Evolutionary conservation across 2,797 vertebrate species (phyloP).

Genomic region (Hypotaenidia okinawae): DNA sequence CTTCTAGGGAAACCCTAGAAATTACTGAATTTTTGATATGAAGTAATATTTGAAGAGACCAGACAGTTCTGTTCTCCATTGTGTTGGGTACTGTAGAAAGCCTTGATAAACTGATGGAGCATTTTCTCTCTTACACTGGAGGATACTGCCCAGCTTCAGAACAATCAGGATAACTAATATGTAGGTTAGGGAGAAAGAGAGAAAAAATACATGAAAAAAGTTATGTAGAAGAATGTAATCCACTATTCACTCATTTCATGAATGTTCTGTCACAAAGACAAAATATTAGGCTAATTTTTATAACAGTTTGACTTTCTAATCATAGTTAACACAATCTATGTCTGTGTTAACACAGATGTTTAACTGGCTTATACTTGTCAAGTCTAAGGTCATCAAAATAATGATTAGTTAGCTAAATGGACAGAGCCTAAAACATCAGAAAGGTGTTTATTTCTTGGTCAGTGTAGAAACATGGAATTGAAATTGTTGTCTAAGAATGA

Average conservation of each 20-base stretch:
- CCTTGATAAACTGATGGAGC: not conserved
- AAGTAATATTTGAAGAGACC: not conserved
- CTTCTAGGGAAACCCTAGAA: not conserved
- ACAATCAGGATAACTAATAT: not conserved
- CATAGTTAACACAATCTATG: not conserved
- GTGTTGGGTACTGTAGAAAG: not conserved
- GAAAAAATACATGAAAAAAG: not conserved
- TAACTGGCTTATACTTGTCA: not conserved
- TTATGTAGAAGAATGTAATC: not conserved
- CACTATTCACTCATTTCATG: not conserved
- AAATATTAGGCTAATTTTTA: not conserved
- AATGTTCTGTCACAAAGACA: not conserved
- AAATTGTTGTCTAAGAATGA: not conserved
- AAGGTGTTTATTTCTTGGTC: not conserved
- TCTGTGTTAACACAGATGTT: not conserved
- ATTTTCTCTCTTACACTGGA: not conserved
- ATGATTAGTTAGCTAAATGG: not conserved
- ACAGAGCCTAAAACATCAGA: not conserved
- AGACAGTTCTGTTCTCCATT: not conserved
- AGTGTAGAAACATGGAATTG: not conserved
- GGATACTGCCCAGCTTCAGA: not conserved
- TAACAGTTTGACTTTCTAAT: not conserved
- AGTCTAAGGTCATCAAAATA: not conserved
- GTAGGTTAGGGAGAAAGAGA: not conserved
- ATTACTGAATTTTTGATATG: not conserved